Evolutionary conservation across 1,140 invertebrate species (phyloP).

Genomic region (Hydropsyche tenuis): DNA sequence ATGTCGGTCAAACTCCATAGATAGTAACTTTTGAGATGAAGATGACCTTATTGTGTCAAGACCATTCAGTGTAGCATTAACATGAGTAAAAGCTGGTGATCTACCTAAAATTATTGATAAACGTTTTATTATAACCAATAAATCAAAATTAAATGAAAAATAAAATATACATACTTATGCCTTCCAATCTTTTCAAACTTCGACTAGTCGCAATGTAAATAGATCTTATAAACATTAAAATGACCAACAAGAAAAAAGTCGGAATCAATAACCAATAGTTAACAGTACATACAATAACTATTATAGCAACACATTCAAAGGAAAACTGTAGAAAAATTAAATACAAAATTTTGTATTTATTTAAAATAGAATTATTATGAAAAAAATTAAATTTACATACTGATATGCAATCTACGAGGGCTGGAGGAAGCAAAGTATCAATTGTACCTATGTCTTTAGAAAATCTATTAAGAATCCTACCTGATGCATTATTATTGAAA

Average conservation of each 20-base stretch:
- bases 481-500: slow-evolving; percentile 81
- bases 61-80: slow-evolving; percentile 80
- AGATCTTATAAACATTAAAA: slow-evolving; percentile 73
- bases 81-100: slow-evolving; percentile 85
- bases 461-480: slow-evolving; percentile 79
- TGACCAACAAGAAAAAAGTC: slow-evolving; percentile 69
- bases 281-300: slow-evolving; percentile 76
- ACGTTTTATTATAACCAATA: neutral
- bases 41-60: slow-evolving; percentile 83
- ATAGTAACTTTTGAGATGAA: slow-evolving; percentile 65
- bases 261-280: slow-evolving; percentile 82
- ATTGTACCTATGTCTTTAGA: slow-evolving; percentile 81
- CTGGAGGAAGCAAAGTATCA: slow-evolving; percentile 77
- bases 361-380: neutral
- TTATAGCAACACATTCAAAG: slow-evolving; percentile 71
- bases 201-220: slow-evolving; percentile 83
- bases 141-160: neutral
- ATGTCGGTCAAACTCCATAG: slow-evolving; percentile 67
- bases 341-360: too few species aligned
- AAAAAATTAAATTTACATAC: slow-evolving; percentile 56
- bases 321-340: slow-evolving; percentile 60
- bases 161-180: slow-evolving; percentile 43
- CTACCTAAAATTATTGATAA: slow-evolving; percentile 61
- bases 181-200: slow-evolving; percentile 75
- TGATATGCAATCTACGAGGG: slow-evolving; percentile 70